Conservation (phyloP, 2,888 invertebrate genomes). For the Catocala fraxini region DNA sequence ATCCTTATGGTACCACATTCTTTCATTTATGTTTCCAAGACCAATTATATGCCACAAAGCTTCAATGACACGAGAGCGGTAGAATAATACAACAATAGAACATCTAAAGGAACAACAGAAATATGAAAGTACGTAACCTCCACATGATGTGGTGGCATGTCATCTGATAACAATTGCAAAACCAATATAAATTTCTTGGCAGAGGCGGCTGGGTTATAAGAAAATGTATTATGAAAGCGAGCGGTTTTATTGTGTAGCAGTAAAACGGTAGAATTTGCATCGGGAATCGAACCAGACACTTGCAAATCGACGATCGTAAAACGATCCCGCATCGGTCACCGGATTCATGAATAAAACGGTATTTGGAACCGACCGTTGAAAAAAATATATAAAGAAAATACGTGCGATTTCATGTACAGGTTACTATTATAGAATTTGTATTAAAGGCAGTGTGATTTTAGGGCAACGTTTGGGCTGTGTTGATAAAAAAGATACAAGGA, state of each 20-base stretch:
- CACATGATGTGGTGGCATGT: constrained; percentile 53
- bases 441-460: constrained; percentile 24
- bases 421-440: constrained; percentile 6
- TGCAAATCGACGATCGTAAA: constrained; percentile 81
- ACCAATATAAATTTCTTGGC: constrained; percentile 64
- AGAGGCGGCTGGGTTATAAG: constrained; percentile 58
- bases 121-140: constrained; percentile 27
- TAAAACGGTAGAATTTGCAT: constrained; percentile 78
- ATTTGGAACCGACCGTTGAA: constrained; percentile 33
- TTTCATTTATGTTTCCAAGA: constrained; percentile 30
- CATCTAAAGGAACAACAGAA: constrained; percentile 18
- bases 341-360: constrained; percentile 74
- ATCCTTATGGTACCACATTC: constrained; percentile 58
- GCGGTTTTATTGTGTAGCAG: constrained; percentile 74
- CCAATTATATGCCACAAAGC: too few species aligned
- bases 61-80: too few species aligned
- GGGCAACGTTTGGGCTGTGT: constrained; percentile 19
- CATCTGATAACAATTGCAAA: constrained; percentile 68
- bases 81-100: not conserved
- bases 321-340: constrained; percentile 72
- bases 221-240: constrained; percentile 75
- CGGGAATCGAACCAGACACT: constrained; percentile 76
- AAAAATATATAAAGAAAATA: constrained; percentile 27
- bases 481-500: constrained; percentile 29
- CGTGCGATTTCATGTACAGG: constrained; percentile 18